phyloP scores from a whole-genome alignment of 2,797 vertebrate species.

The Pantherophis vulpinus region DNA sequence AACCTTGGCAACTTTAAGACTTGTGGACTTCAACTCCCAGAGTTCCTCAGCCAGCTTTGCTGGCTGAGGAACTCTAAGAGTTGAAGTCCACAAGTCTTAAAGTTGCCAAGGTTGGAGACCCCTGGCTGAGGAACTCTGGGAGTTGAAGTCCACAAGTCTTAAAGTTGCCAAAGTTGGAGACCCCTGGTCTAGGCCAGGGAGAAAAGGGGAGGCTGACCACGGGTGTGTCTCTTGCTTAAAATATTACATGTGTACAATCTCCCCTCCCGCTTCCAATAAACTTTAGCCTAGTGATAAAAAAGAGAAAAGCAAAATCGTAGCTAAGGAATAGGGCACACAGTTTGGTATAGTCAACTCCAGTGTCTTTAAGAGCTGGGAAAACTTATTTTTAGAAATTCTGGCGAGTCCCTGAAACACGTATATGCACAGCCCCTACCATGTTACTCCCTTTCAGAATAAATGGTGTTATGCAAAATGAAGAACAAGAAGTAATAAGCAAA shows the following conservation, averaged over 20 bases:
- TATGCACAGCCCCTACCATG: not conserved
- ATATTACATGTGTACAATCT: not conserved
- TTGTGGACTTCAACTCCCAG: too few relatives aligned
- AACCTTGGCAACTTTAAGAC: too few relatives aligned
- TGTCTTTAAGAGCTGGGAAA: not conserved
- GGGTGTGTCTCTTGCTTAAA: not conserved
- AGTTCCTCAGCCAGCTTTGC: too few relatives aligned
- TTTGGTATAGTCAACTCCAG: not conserved
- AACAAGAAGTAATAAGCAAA: not conserved
- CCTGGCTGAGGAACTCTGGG: too few relatives aligned
- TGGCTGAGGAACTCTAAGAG: too few relatives aligned
- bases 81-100: too few relatives aligned
- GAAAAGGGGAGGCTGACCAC: not conserved
- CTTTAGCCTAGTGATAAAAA: not conserved
- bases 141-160: too few relatives aligned
- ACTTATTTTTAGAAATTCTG: not conserved
- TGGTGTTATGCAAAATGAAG: not conserved
- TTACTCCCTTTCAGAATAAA: not conserved
- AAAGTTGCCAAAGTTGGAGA: too few relatives aligned
- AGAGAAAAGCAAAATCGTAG: not conserved
- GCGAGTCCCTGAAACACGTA: not conserved
- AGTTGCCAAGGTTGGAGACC: too few relatives aligned
- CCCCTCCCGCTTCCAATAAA: not conserved
- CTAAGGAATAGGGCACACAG: not conserved
- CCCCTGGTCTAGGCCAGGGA: too few relatives aligned